Percentiles rank a stretch among this genome's conserved stretches.
These are phyloP conservation scores for Trinectes maculatus DNA, from an alignment of 2,113 vertebrate species.

Conservation along the genomic window DNA sequence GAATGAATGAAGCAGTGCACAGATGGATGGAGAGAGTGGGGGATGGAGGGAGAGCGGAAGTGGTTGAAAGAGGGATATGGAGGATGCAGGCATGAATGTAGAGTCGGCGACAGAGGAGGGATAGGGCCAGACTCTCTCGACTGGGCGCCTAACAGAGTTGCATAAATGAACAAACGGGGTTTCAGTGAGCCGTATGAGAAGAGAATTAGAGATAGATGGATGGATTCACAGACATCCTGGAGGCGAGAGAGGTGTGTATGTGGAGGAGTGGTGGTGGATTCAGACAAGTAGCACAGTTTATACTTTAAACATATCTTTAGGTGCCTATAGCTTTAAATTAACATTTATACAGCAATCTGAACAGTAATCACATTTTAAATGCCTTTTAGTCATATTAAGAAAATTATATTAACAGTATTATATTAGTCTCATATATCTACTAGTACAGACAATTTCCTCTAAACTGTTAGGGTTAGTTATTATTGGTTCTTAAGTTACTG, in stretches of 20 bases:
- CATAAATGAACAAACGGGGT: slow-evolving; percentile 53
- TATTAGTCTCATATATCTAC: too few relatives aligned
- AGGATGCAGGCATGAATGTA: slow-evolving; percentile 12
- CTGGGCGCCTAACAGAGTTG: slow-evolving; percentile 37
- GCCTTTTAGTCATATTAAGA: too few relatives aligned
- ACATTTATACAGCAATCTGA: too few relatives aligned
- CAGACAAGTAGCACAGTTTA: too few relatives aligned
- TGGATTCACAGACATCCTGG: slow-evolving; percentile 47
- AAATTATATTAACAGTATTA: too few relatives aligned
- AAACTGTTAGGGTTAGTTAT: too few relatives aligned
- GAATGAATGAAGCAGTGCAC: slow-evolving; percentile 24
- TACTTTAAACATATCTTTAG: too few relatives aligned
- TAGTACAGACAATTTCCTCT: too few relatives aligned
- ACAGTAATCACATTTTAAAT: too few relatives aligned
- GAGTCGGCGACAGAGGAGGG: background rate
- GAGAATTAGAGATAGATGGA: slow-evolving; percentile 56
- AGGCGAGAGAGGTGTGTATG: slow-evolving; percentile 4
- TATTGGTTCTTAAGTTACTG: too few relatives aligned
- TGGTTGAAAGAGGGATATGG: slow-evolving; percentile 20
- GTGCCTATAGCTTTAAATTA: too few relatives aligned
- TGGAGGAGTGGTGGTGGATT: too few relatives aligned
- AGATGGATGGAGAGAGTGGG: background rate
- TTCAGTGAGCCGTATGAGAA: slow-evolving; percentile 52
- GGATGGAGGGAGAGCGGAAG: slow-evolving; percentile 24
- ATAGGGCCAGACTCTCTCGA: slow-evolving; percentile 30